Conservation (phyloP, 2,113 vertebrate species). For the Oryzias javanicus region DNA sequence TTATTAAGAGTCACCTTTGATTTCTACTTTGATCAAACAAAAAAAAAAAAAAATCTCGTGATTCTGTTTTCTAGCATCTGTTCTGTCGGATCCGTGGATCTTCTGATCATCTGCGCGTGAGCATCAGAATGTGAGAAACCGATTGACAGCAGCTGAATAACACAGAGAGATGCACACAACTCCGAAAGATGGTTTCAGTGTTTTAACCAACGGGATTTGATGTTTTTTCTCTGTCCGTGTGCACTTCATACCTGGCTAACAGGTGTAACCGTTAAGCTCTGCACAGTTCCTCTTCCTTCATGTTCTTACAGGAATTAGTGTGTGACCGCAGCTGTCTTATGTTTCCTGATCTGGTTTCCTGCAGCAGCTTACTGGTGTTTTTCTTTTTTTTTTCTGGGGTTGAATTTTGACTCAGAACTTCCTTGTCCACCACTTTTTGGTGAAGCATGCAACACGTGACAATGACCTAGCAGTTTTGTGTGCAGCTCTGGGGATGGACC, state of each 20-base stretch:
- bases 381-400: background rate
- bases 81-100: too few relatives aligned
- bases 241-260: background rate
- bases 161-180: too few relatives aligned
- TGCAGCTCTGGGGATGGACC: background rate
- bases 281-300: background rate
- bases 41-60: too few relatives aligned
- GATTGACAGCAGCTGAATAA: too few relatives aligned
- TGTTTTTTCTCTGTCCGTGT: too few relatives aligned
- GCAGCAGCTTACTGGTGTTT: background rate
- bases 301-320: constrained; percentile 26
- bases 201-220: too few relatives aligned
- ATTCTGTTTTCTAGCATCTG: too few relatives aligned
- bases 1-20: too few relatives aligned
- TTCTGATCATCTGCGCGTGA: too few relatives aligned
- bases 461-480: background rate
- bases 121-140: too few relatives aligned
- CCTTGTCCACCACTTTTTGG: constrained; percentile 16
- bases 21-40: too few relatives aligned
- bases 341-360: background rate
- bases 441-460: background rate
- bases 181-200: too few relatives aligned
- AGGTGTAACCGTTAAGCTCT: constrained; percentile 26
- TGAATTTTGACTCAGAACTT: constrained; percentile 21
- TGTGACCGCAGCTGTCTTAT: constrained; percentile 2